Conservation (phyloP, 2,888 invertebrate genomes). For the Eudemis profundana region DNA sequence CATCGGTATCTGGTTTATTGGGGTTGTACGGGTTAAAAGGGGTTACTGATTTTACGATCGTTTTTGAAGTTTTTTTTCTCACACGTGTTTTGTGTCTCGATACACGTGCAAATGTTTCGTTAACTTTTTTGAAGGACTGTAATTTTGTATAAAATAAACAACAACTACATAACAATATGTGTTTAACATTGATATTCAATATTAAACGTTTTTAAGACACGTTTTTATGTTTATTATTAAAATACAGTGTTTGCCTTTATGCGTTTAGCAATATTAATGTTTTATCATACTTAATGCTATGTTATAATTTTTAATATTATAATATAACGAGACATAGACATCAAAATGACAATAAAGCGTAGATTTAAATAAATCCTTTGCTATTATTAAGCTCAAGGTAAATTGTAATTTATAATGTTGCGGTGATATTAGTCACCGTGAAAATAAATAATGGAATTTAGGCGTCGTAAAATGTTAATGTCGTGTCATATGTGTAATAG, state of each 20-base stretch:
- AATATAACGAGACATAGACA: not conserved
- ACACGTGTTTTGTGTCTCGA: conserved; percentile 16
- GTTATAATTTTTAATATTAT: not conserved
- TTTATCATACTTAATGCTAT: not conserved
- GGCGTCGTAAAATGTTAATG: not conserved
- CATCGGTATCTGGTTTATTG: conserved; percentile 47
- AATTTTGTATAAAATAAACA: not conserved
- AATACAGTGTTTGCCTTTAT: too few relatives aligned
- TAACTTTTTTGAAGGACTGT: not conserved
- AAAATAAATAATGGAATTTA: not conserved
- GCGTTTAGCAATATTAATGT: not conserved
- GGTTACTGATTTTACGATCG: conserved; percentile 32
- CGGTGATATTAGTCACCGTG: not conserved
- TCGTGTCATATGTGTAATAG: not conserved
- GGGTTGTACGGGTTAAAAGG: conserved; percentile 37
- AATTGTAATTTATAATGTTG: not conserved
- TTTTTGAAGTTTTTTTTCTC: conserved; percentile 16
- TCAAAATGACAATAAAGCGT: not conserved
- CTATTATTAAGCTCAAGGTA: not conserved
- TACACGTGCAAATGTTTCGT: conserved; percentile 24
- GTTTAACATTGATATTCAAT: not conserved
- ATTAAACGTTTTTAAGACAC: too few relatives aligned
- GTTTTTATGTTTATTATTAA: too few relatives aligned
- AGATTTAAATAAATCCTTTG: not conserved
- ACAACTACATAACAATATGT: conserved; percentile 1